Percentiles rank a stretch among this genome's conserved stretches.
Conservation (phyloP, 1,140 invertebrate genomes). For the Hyposmocoma kahamanoa region DNA sequence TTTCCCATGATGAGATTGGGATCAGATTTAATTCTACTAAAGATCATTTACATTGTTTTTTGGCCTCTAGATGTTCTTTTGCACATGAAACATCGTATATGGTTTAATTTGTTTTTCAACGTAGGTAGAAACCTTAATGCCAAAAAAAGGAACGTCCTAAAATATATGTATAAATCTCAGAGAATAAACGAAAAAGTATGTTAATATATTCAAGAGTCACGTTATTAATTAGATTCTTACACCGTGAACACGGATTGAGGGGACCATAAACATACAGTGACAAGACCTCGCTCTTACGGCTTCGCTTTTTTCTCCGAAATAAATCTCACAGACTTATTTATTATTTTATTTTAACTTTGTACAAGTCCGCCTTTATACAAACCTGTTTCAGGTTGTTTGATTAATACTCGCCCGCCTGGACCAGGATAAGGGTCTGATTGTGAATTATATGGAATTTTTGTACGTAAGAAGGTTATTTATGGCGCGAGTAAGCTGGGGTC, state of each 20-base stretch:
- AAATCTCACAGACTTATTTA: slow-evolving; percentile 70
- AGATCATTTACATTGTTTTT: slow-evolving; percentile 22
- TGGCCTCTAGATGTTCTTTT: not conserved
- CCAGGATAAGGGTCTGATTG: slow-evolving; percentile 51
- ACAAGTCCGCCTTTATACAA: slow-evolving; percentile 47
- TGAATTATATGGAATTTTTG: slow-evolving; percentile 55
- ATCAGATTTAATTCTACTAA: slow-evolving; percentile 22
- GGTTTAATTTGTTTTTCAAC: no score
- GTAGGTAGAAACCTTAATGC: no score
- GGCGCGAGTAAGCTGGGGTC: slow-evolving; percentile 19
- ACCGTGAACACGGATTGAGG: slow-evolving; percentile 35
- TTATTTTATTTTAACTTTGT: slow-evolving; percentile 65
- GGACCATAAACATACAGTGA: slow-evolving; percentile 55
- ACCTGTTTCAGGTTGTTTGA: slow-evolving; percentile 60
- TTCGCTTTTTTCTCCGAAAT: slow-evolving; percentile 64
- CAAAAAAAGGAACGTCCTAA: no score
- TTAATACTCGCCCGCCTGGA: slow-evolving; percentile 50
- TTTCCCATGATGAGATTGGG: slow-evolving; percentile 34
- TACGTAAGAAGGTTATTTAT: slow-evolving; percentile 64
- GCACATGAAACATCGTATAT: not conserved
- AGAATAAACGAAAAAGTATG: not conserved
- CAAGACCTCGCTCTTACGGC: slow-evolving; percentile 56
- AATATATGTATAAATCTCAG: no score
- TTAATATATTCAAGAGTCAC: slow-evolving; percentile 44
- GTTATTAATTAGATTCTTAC: slow-evolving; percentile 60